Evolutionary conservation across 2,113 vertebrate genomes (phyloP), one percentile per base, ranked within the genome.

Genomic region (Hoplias malabaricus): DNA sequence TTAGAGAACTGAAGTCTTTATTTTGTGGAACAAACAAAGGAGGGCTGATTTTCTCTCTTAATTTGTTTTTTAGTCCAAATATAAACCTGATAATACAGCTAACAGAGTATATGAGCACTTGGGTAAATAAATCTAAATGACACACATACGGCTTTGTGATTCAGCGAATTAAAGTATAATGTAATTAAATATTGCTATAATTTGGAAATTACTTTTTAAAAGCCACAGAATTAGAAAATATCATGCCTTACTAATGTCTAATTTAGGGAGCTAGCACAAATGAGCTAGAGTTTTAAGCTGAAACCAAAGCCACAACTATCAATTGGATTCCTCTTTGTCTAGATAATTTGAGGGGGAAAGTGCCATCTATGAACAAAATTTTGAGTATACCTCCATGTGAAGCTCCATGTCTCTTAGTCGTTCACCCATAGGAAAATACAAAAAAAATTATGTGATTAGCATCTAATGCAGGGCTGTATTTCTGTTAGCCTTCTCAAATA

Each of bases 1-100:
- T 59, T 29, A 36, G n/a, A 11, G n/a, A 63, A 36, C 4, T n/a
- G n/a, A n/a, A 19, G 29, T 80, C 75, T 81, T 86, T 21, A 84
- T 83, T 82, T 86, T 83, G 74, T 86, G 65, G 69, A 81, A 80
- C n/a, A 57, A 50, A 61, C 42, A 25, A 76, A 21, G 62, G 19
- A 10, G 48, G n/a, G 3, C 48, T 12, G 48, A 53, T 23, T 23
- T 9, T n/a, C 5, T n/a, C 19, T 7, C 19, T 50, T 7, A 50
- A 50, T 50, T n/a, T 16, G 16, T 50, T 50, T 21, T 8, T 23
- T 53, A 53, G n/a, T 36, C n/a, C 29, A 21, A n/a, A 16, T 11
- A 13, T n/a, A 21, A 54, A 10, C 23, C 25, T 2, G 9, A 54
- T 5, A 0, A 19, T 33, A 14, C 25, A 61, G 36, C 19, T 23